These are phyloP conservation scores for Tipula vernalis DNA, from an alignment of 2,888 invertebrate species.

Conservation along the genomic window DNA sequence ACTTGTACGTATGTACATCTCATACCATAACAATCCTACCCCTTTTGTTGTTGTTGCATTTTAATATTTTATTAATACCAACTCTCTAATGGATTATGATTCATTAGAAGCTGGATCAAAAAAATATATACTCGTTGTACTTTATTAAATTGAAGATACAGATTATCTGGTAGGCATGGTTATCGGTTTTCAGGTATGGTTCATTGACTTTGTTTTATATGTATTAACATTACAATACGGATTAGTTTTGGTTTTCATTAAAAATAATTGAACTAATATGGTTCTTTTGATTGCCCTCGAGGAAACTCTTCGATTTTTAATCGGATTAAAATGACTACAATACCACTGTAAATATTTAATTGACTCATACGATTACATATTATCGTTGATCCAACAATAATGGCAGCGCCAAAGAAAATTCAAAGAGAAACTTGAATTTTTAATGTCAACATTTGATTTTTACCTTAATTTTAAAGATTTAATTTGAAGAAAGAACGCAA, in stretches of 20 bases:
- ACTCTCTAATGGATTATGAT: background rate
- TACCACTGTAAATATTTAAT: too few relatives aligned
- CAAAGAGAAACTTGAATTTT: too few relatives aligned
- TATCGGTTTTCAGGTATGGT: background rate
- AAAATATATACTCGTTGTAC: background rate
- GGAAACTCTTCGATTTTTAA: background rate
- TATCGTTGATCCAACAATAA: too few relatives aligned
- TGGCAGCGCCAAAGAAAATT: too few relatives aligned
- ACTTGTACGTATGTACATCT: background rate
- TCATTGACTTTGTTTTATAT: background rate
- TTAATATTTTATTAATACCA: background rate
- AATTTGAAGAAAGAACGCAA: too few relatives aligned
- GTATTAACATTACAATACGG: background rate
- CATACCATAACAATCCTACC: background rate
- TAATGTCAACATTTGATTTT: too few relatives aligned
- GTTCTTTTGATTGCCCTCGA: background rate
- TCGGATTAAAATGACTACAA: background rate
- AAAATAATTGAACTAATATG: background rate
- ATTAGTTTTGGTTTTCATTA: background rate
- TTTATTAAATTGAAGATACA: background rate
- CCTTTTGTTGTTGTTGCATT: background rate
- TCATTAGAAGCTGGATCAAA: background rate
- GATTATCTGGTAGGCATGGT: background rate
- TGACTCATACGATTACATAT: too few relatives aligned
- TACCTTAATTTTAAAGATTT: too few relatives aligned